Conservation (phyloP, 2,113 vertebrate genomes). For the Pavo muticus region DNA sequence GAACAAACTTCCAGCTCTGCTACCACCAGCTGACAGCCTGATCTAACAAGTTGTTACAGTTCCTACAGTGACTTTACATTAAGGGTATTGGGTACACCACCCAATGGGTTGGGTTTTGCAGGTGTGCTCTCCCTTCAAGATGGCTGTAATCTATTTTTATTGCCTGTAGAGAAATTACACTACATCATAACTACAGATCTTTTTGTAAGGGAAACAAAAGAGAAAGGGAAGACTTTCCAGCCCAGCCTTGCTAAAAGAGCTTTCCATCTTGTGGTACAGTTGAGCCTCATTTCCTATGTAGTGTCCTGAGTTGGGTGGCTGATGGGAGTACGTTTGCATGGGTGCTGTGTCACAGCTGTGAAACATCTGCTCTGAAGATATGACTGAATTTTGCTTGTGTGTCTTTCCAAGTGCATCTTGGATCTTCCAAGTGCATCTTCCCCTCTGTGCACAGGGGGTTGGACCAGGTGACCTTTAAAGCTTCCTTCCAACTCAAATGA, state of each 20-base stretch:
- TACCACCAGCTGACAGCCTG: neutral
- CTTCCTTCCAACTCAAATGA: no score
- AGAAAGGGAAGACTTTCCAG: neutral
- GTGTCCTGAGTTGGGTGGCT: neutral
- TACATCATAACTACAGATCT: neutral
- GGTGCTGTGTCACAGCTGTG: neutral
- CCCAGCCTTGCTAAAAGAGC: neutral
- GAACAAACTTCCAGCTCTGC: neutral
- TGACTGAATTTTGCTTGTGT: neutral
- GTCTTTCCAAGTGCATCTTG: neutral
- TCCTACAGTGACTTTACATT: neutral
- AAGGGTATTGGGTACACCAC: neutral
- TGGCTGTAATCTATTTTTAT: neutral
- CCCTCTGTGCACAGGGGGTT: neutral
- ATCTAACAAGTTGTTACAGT: neutral
- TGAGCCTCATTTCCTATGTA: neutral
- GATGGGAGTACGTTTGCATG: neutral
- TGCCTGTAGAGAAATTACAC: neutral
- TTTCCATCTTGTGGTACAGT: neutral
- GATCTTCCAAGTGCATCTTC: neutral
- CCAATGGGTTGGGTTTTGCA: neutral
- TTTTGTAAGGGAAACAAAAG: neutral
- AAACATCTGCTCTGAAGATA: neutral
- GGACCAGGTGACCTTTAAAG: no score
- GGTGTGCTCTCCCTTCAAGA: neutral